phyloP scores from a whole-genome alignment of 2,797 vertebrate species.

The Orientallactaga sibirica region DNA sequence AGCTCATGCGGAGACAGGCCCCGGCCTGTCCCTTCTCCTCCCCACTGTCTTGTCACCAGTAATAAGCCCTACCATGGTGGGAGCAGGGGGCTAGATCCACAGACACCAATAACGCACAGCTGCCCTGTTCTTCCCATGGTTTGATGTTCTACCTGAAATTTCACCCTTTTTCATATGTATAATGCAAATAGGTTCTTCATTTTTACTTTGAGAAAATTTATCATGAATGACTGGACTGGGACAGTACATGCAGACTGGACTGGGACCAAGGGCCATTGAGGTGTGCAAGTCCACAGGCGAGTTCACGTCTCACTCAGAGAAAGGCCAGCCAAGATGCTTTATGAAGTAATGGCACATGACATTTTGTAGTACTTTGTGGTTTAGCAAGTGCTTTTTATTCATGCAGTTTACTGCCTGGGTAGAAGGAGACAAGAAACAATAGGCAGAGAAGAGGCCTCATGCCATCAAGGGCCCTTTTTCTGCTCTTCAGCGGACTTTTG shows the following conservation, averaged over 20 bases:
- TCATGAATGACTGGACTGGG: no score
- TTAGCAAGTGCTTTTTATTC: background rate
- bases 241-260: background rate
- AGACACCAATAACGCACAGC: background rate
- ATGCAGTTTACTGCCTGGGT: no score
- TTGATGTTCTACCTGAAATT: rapidly evolving
- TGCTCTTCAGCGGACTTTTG: background rate
- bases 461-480: background rate
- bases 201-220: background rate
- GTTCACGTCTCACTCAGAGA: background rate
- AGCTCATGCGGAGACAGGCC: rapidly evolving
- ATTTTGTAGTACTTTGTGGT: background rate
- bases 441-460: rapidly evolving
- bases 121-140: background rate
- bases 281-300: no score
- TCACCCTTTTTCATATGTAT: background rate
- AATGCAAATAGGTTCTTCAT: background rate
- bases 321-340: background rate
- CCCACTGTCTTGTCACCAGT: background rate
- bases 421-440: background rate
- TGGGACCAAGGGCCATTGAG: rapidly evolving
- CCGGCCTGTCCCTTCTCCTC: background rate
- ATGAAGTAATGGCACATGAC: no score
- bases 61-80: background rate
- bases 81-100: background rate